Base-by-base conservation (phyloP, 2,113 vertebrate genomes). In the Columbina picui region DNA sequence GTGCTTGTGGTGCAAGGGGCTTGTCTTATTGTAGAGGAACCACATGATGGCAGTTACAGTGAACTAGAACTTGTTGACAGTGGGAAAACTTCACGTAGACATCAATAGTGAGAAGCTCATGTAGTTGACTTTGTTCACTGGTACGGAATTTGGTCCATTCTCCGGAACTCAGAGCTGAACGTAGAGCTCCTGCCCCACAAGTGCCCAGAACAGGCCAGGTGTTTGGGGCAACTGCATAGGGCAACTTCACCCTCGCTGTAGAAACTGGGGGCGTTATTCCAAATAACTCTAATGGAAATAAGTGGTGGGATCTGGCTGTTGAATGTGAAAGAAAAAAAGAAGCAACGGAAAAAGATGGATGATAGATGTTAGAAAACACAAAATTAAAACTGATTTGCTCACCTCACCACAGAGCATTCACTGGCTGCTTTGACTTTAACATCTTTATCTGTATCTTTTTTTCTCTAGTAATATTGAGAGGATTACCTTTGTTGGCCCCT, bases 401-500 rank as follows among this genome's bases (percentile, higher is more conserved):
- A 92, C 77, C 85, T 81, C 89, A 22, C 94, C 59, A 47, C 91
- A 81, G 74, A 14, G 52, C 16, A 1, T 71, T 95, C 93, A 26
- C 94, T 95, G 94, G 81, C 92, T 97, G 96, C 98, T 96, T 92
- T 84, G 95, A 96, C 93, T 94, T 95, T 64, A 97, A 95, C 98
- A 70, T 97, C 97, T 97, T 97, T 93, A 97, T 97, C 90, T 96
- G 43, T 94, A 70, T 87, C 95, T 97, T 98, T 98, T 98, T 98
- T 98, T 96, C 98, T 98, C 98, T 95, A 98, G 99, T 99, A 99
- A 99, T 99, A 99, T 99, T 99, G 99, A 99, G 98, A 98, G 99
- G 99, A 99, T 99, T 99, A 99, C 99, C 98, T 99, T 98, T 96
- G 97, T 97, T 97, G 98, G 98, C 98, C 99, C 98, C 98, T 98